phyloP scores from a whole-genome alignment of 2,888 invertebrate species.

The Limnephilus lunatus region DNA sequence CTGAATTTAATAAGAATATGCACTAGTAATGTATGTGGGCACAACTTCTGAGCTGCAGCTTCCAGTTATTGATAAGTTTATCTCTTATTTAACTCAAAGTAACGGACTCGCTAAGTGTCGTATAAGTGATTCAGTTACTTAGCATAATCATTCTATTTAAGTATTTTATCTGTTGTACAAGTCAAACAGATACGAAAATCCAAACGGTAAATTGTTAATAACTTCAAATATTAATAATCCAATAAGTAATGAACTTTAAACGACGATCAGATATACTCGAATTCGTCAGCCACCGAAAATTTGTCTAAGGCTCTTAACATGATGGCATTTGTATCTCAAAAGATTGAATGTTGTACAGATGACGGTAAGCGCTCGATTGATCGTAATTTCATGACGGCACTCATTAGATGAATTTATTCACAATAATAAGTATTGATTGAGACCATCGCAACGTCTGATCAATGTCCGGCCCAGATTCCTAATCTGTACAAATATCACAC shows the following conservation, averaged over 20 bases:
- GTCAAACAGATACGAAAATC: not conserved
- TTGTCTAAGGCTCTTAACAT: not conserved
- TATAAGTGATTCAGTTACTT: not conserved
- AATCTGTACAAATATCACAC: not conserved
- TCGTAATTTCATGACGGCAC: no score
- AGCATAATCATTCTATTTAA: not conserved
- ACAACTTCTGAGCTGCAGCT: not conserved
- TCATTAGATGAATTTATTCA: not conserved
- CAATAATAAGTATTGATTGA: not conserved
- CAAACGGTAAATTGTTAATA: not conserved
- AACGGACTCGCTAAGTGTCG: not conserved
- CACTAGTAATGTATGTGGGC: not conserved
- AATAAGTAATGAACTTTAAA: not conserved
- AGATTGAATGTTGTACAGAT: not conserved
- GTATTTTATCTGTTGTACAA: not conserved
- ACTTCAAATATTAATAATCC: not conserved
- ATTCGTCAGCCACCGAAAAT: not conserved
- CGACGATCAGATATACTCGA: not conserved
- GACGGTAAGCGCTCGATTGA: not conserved
- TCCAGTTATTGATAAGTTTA: conserved; percentile 3
- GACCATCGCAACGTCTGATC: not conserved
- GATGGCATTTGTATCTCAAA: not conserved
- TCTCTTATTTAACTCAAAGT: not conserved
- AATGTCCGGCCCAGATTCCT: not conserved
- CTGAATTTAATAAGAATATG: not conserved